These are phyloP conservation scores for Pemphigus obesinymphae DNA, from an alignment of 1,140 invertebrate genomes.

Conservation along the genomic window DNA sequence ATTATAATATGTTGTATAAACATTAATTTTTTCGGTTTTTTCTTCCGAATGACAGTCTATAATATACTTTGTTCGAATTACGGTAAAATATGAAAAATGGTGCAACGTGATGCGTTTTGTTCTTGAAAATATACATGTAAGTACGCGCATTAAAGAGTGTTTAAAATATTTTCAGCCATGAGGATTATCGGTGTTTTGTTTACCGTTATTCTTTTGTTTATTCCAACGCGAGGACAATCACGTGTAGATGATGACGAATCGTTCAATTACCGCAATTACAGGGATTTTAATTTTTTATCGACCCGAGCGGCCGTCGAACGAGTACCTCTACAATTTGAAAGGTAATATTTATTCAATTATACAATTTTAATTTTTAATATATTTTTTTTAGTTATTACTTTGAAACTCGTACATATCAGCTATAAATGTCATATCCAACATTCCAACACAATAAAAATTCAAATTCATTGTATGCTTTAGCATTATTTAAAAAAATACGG, in stretches of 20 bases:
- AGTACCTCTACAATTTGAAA: constrained; percentile 11
- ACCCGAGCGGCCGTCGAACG: constrained; percentile 18
- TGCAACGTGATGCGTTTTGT: background rate
- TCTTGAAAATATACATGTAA: background rate
- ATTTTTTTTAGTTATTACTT: background rate
- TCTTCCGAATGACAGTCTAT: background rate
- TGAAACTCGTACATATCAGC: too few relatives aligned
- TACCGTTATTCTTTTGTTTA: constrained; percentile 19
- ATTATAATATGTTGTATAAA: background rate
- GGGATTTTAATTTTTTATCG: background rate
- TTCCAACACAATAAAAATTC: background rate
- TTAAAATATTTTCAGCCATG: constrained; percentile 35
- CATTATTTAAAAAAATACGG: too few relatives aligned
- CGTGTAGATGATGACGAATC: background rate
- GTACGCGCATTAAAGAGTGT: background rate
- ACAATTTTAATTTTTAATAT: background rate
- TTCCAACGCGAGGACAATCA: background rate
- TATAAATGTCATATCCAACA: background rate
- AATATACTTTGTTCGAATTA: background rate
- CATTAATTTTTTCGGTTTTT: background rate
- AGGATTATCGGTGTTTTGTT: constrained; percentile 5
- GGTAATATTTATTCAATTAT: background rate
- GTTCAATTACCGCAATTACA: background rate
- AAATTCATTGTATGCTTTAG: background rate
- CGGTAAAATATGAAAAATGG: background rate